Evolutionary conservation across 1,140 invertebrate genomes (phyloP).

Genomic region (Choristoneura fumiferana): DNA sequence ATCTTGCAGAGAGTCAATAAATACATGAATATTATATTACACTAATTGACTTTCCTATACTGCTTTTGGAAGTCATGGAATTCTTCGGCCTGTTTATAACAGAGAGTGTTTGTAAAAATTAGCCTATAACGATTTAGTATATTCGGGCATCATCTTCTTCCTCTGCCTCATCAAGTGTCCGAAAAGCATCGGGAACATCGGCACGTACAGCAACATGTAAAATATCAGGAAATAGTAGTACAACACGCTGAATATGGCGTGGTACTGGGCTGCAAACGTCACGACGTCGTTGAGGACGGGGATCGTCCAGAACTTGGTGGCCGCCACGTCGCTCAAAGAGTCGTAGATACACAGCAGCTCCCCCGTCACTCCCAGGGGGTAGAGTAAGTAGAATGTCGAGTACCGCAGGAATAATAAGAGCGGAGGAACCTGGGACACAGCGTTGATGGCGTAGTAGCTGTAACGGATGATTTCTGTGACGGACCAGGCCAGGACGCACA

Average conservation of each 20-base stretch:
- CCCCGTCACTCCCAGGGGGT: slow-evolving; percentile 94
- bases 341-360: slow-evolving; percentile 90
- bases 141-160: slow-evolving; percentile 82
- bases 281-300: slow-evolving; percentile 83
- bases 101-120: too few relatives aligned
- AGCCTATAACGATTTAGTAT: background rate
- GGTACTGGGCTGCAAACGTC: slow-evolving; percentile 82
- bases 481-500: slow-evolving; percentile 91
- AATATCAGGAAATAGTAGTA: slow-evolving; percentile 86
- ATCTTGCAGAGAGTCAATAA: too few relatives aligned
- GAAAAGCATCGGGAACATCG: slow-evolving; percentile 88
- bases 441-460: slow-evolving; percentile 89
- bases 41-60: too few relatives aligned
- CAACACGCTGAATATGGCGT: slow-evolving; percentile 85
- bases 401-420: slow-evolving; percentile 84
- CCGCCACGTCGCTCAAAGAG: slow-evolving; percentile 81
- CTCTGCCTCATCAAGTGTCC: slow-evolving; percentile 90
- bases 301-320: slow-evolving; percentile 83
- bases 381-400: slow-evolving; percentile 92
- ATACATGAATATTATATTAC: too few relatives aligned
- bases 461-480: slow-evolving; percentile 95
- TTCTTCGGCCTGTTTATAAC: too few relatives aligned
- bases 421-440: slow-evolving; percentile 85
- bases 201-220: slow-evolving; percentile 89
- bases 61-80: too few relatives aligned